Conservation (phyloP, 2,888 invertebrate genomes). For the Sphaerophoria rueppellii region DNA sequence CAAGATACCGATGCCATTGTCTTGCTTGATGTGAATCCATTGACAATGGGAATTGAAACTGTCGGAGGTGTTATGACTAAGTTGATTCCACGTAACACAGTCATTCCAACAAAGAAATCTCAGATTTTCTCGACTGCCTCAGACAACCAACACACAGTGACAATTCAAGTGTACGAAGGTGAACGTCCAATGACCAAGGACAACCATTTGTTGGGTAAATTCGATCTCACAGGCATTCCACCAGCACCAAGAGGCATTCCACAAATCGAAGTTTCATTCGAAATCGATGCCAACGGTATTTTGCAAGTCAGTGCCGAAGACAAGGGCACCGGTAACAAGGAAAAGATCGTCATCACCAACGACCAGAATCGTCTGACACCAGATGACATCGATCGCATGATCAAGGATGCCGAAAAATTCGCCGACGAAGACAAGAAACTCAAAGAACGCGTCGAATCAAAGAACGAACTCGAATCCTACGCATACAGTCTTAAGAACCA, state of each 20-base stretch:
- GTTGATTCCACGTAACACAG: conserved; percentile 98
- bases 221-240: conserved; percentile 98
- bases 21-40: conserved; percentile 97
- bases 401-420: conserved; percentile 99
- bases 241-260: conserved; percentile 96
- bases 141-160: conserved; percentile 99
- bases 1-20: conserved; percentile 98
- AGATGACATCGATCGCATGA: conserved; percentile 99
- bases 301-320: conserved; percentile 98
- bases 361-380: conserved; percentile 98
- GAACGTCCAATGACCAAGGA: conserved; percentile 99
- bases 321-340: conserved; percentile 99
- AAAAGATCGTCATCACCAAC: conserved; percentile 99
- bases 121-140: conserved; percentile 99
- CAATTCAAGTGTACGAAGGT: conserved; percentile 99
- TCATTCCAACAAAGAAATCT: conserved; percentile 99
- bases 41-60: conserved; percentile 99
- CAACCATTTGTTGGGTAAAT: conserved; percentile 99
- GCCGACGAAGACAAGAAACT: conserved; percentile 99
- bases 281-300: conserved; percentile 97
- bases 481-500: conserved; percentile 99
- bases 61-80: conserved; percentile 99
- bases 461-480: conserved; percentile 98
- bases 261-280: conserved; percentile 97
- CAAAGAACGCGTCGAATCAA: conserved; percentile 96